A percentile compares a stretch with the other conserved stretches of the same genome.
Conservation (phyloP, 92 coral and sea anemone genomes). For the Desmophyllum pertusum region DNA sequence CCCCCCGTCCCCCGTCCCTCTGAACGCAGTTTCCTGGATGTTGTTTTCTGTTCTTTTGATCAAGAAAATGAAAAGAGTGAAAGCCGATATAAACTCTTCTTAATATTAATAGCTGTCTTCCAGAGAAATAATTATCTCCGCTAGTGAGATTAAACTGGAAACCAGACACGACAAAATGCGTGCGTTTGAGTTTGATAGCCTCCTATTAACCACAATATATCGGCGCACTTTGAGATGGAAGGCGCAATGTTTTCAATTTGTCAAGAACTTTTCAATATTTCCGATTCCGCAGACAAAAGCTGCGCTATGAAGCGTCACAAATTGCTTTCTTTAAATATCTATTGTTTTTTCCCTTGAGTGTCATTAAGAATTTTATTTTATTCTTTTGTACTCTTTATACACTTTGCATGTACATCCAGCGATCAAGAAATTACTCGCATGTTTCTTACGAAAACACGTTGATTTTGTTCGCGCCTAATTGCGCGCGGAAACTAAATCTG, state of each 20-base stretch:
- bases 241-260: not conserved
- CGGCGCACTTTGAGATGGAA: conserved; percentile 10
- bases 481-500: not conserved
- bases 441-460: not conserved
- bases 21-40: no score
- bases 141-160: not conserved
- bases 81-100: not conserved
- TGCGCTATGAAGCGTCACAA: conserved; percentile 33
- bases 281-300: conserved; percentile 15
- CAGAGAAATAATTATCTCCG: not conserved
- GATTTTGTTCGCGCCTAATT: not conserved
- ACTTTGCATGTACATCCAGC: no score
- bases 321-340: conserved; percentile 9
- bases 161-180: conserved; percentile 30
- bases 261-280: conserved; percentile 23
- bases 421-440: not conserved
- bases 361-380: not conserved
- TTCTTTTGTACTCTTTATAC: not conserved
- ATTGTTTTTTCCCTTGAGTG: conserved; percentile 29
- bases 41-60: not conserved
- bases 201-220: conserved; percentile 1
- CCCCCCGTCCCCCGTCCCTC: no score
- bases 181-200: conserved; percentile 13
- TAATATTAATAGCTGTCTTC: not conserved
- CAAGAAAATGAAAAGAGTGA: not conserved